Conservation (phyloP, 2,888 invertebrate genomes). For the Cotesia congregata region DNA sequence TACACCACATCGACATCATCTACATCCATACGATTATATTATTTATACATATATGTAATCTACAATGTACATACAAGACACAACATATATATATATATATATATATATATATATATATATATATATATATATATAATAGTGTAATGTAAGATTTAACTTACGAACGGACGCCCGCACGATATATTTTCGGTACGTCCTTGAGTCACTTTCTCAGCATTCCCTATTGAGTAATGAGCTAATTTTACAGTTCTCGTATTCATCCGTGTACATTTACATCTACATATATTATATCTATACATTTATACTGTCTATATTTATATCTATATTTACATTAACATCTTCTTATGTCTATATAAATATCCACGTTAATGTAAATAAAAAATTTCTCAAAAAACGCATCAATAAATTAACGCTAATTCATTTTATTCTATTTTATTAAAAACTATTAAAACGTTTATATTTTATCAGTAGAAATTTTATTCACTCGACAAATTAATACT, state of each 20-base stretch:
- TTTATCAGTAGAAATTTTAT: constrained; percentile 4
- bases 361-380: background rate
- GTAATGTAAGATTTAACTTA: background rate
- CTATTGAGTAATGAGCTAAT: constrained; percentile 61
- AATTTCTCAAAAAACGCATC: constrained; percentile 10
- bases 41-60: too few relatives aligned
- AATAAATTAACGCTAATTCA: constrained; percentile 14
- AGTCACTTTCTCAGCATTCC: constrained; percentile 58
- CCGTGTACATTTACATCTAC: background rate
- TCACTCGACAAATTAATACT: background rate
- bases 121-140: background rate
- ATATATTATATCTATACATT: background rate
- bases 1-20: background rate
- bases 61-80: too few relatives aligned
- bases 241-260: constrained; percentile 46
- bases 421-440: background rate
- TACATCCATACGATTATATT: background rate
- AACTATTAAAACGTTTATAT: background rate
- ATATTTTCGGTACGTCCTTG: constrained; percentile 56
- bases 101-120: too few relatives aligned
- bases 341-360: background rate
- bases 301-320: background rate
- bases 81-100: background rate
- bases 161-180: constrained; percentile 41
- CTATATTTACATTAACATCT: background rate